phyloP scores from a whole-genome alignment of 2,888 invertebrate genomes.

The Lasioglossum pauxillum region DNA sequence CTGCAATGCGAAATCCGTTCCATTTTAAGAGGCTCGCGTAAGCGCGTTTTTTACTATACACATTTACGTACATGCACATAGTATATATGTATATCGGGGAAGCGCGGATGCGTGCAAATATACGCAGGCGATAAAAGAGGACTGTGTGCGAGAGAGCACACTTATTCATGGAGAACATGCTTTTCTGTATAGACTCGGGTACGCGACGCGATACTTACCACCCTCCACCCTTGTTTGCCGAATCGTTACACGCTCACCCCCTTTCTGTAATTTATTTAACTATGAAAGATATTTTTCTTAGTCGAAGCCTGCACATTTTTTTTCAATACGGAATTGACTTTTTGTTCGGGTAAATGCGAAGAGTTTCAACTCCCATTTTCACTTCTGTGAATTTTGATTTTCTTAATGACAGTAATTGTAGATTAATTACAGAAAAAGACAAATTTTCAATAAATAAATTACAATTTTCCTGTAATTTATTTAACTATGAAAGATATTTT shows the following conservation, averaged over 20 bases:
- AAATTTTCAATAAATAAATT: too few relatives aligned
- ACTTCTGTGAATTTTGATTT: too few relatives aligned
- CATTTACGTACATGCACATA: not conserved
- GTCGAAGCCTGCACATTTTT: too few relatives aligned
- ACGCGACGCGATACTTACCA: slow-evolving; percentile 55
- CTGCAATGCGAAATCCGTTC: slow-evolving; percentile 71
- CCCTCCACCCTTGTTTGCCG: slow-evolving; percentile 63
- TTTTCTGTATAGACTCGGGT: not conserved
- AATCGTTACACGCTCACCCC: slow-evolving; percentile 56
- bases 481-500: too few relatives aligned
- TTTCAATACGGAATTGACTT: too few relatives aligned
- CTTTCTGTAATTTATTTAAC: not conserved
- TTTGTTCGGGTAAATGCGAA: too few relatives aligned
- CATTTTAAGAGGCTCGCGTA: slow-evolving; percentile 58
- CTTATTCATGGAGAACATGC: not conserved
- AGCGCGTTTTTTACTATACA: slow-evolving; percentile 44
- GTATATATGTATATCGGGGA: slow-evolving; percentile 8
- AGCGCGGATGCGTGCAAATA: slow-evolving; percentile 31
- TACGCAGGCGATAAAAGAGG: slow-evolving; percentile 10
- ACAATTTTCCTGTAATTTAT: too few relatives aligned
- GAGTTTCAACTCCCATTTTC: too few relatives aligned
- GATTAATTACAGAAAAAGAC: too few relatives aligned
- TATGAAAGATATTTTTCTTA: too few relatives aligned
- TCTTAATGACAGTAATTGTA: too few relatives aligned
- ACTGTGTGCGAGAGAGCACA: not conserved